A percentile compares a stretch with the other conserved stretches of the same genome.
phyloP scores from a whole-genome alignment of 2,113 vertebrate genomes.

The Ciconia maguari region DNA sequence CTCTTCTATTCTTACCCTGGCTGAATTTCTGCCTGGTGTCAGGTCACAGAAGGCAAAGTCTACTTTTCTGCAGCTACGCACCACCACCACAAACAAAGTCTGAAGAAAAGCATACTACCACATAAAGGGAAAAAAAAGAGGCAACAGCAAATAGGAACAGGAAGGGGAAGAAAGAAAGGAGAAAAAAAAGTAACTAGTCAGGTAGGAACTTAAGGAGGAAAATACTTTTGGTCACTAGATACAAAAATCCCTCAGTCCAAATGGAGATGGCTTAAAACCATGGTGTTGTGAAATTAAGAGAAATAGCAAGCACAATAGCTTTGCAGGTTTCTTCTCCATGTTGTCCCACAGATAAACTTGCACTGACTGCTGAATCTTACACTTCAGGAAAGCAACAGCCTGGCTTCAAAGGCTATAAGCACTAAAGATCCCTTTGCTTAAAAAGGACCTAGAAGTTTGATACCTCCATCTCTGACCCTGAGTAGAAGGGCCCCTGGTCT shows the following conservation, averaged over 20 bases:
- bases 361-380: background rate
- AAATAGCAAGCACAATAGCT: background rate
- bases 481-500: background rate
- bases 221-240: background rate
- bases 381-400: background rate
- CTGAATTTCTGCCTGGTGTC: slow-evolving; percentile 49
- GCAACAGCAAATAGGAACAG: background rate
- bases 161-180: background rate
- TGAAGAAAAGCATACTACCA: background rate
- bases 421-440: background rate
- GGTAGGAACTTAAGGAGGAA: background rate
- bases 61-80: background rate
- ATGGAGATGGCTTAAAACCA: background rate
- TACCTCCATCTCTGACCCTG: background rate
- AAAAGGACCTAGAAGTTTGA: slow-evolving; percentile 13
- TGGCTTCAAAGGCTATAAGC: background rate
- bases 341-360: background rate
- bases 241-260: background rate
- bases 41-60: slow-evolving; percentile 39
- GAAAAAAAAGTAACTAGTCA: background rate
- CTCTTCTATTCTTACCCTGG: slow-evolving; percentile 47
- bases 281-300: background rate
- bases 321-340: background rate
- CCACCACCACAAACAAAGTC: background rate
- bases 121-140: background rate